These are phyloP conservation scores for Epiblema foenella DNA, from an alignment of 2,888 invertebrate species.

Conservation along the genomic window DNA sequence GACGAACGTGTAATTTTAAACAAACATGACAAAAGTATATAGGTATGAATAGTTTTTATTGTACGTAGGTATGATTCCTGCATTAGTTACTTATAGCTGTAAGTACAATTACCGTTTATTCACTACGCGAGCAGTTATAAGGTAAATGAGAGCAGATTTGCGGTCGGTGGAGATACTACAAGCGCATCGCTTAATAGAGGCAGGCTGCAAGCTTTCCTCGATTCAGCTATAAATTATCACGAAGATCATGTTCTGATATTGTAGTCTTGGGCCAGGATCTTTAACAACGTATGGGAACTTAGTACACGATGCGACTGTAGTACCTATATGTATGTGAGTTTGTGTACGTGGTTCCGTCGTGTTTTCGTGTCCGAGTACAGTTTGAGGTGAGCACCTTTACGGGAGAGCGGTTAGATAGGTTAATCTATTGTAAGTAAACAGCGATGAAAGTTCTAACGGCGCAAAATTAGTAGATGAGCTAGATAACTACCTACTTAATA, in stretches of 20 bases:
- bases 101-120: constrained; percentile 39
- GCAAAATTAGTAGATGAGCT: background rate
- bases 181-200: constrained; percentile 67
- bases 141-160: constrained; percentile 51
- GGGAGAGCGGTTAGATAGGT: constrained; percentile 34
- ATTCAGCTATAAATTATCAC: constrained; percentile 79
- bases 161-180: constrained; percentile 55
- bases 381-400: constrained; percentile 42
- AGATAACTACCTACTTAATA: background rate
- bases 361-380: constrained; percentile 39
- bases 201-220: constrained; percentile 70
- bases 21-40: too few species aligned
- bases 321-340: constrained; percentile 13
- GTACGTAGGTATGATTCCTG: too few species aligned
- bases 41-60: too few species aligned
- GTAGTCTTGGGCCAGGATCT: constrained; percentile 64
- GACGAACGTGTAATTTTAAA: too few species aligned
- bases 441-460: constrained; percentile 12
- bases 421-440: constrained; percentile 32
- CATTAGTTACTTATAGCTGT: too few species aligned
- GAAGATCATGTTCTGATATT: constrained; percentile 76
- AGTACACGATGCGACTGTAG: constrained; percentile 44
- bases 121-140: constrained; percentile 52
- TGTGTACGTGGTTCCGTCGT: constrained; percentile 33
- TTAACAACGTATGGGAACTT: constrained; percentile 70